These are phyloP conservation scores for Seriola rivoliana DNA, from an alignment of 2,113 vertebrate species.

Conservation along the genomic window DNA sequence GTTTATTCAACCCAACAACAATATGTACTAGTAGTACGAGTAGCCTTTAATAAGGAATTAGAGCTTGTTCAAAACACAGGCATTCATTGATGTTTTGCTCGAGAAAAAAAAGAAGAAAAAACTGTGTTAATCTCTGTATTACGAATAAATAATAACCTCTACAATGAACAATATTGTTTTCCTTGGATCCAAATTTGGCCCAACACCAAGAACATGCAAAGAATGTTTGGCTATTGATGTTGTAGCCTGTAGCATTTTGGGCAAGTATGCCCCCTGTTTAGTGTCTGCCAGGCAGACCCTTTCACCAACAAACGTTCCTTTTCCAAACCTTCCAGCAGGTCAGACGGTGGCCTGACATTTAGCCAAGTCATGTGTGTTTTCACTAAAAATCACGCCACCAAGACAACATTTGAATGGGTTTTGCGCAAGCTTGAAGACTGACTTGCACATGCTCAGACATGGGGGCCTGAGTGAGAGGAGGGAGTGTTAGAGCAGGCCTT, in stretches of 20 bases:
- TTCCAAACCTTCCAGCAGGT: constrained; percentile 28
- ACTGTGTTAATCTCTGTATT: constrained; percentile 14
- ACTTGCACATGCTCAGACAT: constrained; percentile 69
- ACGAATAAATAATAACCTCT: constrained; percentile 26
- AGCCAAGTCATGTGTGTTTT: constrained; percentile 14
- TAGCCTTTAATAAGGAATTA: background rate
- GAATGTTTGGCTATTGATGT: constrained; percentile 21
- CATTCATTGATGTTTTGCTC: constrained; percentile 10
- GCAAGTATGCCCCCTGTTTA: constrained; percentile 6
- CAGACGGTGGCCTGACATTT: background rate
- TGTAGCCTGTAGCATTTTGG: background rate
- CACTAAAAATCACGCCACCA: background rate
- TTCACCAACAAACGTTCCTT: constrained; percentile 3
- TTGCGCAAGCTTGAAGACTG: constrained; percentile 26
- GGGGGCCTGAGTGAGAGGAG: constrained; percentile 41
- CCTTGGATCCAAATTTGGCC: constrained; percentile 45
- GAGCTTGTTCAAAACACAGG: background rate
- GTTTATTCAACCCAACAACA: no score
- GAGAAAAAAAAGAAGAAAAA: background rate
- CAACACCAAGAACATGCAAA: constrained; percentile 34
- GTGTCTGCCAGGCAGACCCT: background rate
- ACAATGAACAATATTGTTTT: constrained; percentile 54
- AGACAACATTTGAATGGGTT: constrained; percentile 20
- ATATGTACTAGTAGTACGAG: no score
- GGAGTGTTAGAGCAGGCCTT: constrained; percentile 39